phyloP scores from a whole-genome alignment of 2,797 vertebrate species.

The Lepus oiostolus region DNA sequence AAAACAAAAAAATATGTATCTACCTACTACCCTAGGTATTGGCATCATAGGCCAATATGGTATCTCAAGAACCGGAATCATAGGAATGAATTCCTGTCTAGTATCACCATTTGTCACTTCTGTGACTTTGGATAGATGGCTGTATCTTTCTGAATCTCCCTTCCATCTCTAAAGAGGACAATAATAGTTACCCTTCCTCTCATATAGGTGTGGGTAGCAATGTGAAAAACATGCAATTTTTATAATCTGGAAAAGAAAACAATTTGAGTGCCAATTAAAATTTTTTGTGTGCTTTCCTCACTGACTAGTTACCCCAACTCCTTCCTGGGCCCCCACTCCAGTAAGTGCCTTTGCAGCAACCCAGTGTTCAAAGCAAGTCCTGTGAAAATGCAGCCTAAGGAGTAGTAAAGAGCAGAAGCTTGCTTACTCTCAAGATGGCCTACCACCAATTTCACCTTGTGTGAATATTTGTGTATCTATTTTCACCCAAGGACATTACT shows the following conservation, averaged over 20 bases:
- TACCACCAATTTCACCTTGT: background rate
- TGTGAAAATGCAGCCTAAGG: background rate
- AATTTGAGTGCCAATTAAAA: background rate
- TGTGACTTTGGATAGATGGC: conserved; percentile 11
- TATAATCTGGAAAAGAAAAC: background rate
- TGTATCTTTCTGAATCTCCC: conserved; percentile 42
- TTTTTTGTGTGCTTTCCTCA: background rate
- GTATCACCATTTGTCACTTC: conserved; percentile 28
- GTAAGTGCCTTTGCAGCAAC: background rate
- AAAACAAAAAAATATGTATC: background rate
- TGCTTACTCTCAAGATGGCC: background rate
- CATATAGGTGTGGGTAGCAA: background rate
- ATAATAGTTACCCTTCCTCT: background rate
- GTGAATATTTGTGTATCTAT: background rate
- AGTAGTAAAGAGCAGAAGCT: conserved; percentile 13
- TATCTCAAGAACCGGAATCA: background rate
- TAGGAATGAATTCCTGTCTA: background rate
- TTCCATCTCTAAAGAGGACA: conserved; percentile 55
- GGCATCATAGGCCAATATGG: background rate
- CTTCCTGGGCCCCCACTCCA: background rate
- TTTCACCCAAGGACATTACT: background rate
- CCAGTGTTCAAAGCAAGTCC: background rate
- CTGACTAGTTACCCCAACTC: background rate
- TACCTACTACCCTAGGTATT: background rate
- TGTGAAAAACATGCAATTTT: background rate